Percentiles rank a stretch among this genome's conserved stretches.
Evolutionary conservation across 2,797 vertebrate species (phyloP).

Genomic region (Otus scops): DNA sequence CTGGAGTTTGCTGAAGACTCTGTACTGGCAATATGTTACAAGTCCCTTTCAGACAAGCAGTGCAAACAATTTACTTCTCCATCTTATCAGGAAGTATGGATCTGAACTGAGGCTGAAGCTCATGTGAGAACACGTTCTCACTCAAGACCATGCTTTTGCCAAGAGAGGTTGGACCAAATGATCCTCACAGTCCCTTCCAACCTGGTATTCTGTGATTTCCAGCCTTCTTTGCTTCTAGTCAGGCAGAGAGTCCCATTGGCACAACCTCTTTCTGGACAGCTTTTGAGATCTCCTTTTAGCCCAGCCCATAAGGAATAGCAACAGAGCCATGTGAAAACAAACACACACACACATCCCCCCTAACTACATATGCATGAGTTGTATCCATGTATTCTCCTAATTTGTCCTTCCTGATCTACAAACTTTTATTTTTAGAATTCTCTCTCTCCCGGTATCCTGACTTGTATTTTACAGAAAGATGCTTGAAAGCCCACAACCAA

Average conservation of each 20-base stretch:
- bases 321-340: neutral
- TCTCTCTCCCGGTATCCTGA: neutral
- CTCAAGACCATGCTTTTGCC: neutral
- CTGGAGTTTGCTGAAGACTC: neutral
- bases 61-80: neutral
- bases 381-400: neutral
- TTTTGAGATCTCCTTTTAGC: neutral
- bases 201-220: neutral
- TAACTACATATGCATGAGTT: neutral
- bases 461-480: neutral
- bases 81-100: neutral
- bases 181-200: neutral
- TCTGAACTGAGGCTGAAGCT: neutral
- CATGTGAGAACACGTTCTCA: neutral
- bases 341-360: accelerated
- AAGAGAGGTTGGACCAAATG: neutral
- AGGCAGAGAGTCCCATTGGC: neutral
- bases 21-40: neutral
- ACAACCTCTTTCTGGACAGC: neutral
- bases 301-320: neutral
- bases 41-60: neutral
- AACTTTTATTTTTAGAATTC: neutral
- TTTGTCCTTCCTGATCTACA: neutral
- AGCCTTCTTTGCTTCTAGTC: neutral
- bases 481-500: neutral